Evolutionary conservation across 2,113 vertebrate species (phyloP).

Genomic region (Planiliza haematocheilus): DNA sequence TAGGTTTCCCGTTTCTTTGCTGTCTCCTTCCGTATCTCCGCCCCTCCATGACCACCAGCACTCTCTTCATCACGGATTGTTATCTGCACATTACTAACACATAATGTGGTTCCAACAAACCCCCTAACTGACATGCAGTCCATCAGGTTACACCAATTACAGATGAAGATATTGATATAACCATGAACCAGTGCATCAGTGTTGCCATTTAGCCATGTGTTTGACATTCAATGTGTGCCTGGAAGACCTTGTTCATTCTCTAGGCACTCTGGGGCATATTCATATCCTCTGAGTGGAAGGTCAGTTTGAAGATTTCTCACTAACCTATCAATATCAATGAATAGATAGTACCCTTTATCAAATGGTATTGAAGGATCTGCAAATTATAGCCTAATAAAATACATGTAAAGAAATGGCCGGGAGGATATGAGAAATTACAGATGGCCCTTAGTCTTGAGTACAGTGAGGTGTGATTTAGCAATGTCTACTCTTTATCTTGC

Average conservation of each 20-base stretch:
- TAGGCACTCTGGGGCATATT: slow-evolving; percentile 26
- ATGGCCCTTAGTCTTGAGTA: background rate
- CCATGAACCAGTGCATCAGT: slow-evolving; percentile 59
- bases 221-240: slow-evolving; percentile 41
- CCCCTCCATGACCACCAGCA: background rate
- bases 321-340: slow-evolving; percentile 42
- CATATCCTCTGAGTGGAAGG: slow-evolving; percentile 30
- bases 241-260: slow-evolving; percentile 45
- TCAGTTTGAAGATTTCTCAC: slow-evolving; percentile 35
- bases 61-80: slow-evolving; percentile 30
- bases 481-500: background rate
- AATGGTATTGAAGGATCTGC: slow-evolving; percentile 35
- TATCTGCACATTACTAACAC: slow-evolving; percentile 24
- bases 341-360: slow-evolving; percentile 29
- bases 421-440: slow-evolving; percentile 13
- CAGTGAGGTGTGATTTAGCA: background rate
- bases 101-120: slow-evolving; percentile 14
- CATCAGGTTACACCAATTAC: slow-evolving; percentile 59
- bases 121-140: slow-evolving; percentile 20
- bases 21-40: background rate
- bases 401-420: slow-evolving; percentile 10
- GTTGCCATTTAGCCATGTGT: slow-evolving; percentile 39
- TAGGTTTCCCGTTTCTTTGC: background rate
- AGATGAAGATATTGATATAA: slow-evolving; percentile 57
- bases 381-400: slow-evolving; percentile 40